A percentile compares a stretch with the other conserved stretches of the same genome.
These are phyloP conservation scores for Acrocephalus arundinaceus DNA, from an alignment of 2,113 vertebrate genomes.

Conservation along the genomic window DNA sequence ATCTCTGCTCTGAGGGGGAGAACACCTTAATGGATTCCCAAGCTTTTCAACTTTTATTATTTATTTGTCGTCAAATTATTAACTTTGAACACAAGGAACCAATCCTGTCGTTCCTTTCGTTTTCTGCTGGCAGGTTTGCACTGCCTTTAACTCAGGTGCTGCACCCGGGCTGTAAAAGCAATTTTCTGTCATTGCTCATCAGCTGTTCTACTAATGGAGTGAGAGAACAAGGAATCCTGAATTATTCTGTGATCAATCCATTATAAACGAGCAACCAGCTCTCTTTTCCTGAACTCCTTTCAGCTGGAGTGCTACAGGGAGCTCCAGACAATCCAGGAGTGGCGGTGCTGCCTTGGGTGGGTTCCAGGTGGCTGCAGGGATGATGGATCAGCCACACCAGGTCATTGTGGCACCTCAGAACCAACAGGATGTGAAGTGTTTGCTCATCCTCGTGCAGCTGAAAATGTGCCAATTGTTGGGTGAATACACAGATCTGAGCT, in stretches of 20 bases:
- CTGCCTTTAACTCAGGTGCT: too few species aligned
- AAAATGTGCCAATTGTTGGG: rapidly evolving
- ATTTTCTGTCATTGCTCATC: not conserved
- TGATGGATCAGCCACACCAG: not conserved
- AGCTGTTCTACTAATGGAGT: not conserved
- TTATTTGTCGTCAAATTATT: not conserved
- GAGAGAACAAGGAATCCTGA: not conserved
- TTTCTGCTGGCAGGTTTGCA: not conserved
- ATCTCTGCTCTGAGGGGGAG: not conserved
- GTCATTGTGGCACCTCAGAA: not conserved
- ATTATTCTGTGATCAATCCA: not conserved
- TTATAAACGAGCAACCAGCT: rapidly evolving
- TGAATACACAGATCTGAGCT: not conserved
- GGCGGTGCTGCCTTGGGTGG: not conserved
- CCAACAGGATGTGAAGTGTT: not conserved
- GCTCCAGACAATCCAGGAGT: not conserved
- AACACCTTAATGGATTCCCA: not conserved
- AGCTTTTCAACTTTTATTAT: not conserved
- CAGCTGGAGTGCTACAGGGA: too few species aligned
- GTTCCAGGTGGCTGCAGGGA: not conserved
- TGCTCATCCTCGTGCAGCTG: not conserved
- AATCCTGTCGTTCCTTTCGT: not conserved
- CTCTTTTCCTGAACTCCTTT: not conserved
- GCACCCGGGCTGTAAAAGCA: not conserved
- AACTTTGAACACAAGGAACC: not conserved